These are phyloP conservation scores for Drosophila yakuba DNA, from an alignment of 1,140 invertebrate species.

Conservation along the genomic window DNA sequence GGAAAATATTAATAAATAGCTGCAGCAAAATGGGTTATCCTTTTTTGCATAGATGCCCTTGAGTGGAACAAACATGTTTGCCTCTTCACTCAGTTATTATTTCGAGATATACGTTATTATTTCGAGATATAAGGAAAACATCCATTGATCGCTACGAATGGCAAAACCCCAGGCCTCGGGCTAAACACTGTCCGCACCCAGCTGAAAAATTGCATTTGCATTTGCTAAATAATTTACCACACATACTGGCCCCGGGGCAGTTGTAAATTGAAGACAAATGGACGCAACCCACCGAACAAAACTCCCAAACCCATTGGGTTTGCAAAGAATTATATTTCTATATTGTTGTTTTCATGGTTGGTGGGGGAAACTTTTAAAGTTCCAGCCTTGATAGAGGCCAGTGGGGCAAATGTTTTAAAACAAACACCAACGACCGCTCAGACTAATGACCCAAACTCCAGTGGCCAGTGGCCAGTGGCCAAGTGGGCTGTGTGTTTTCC, in stretches of 20 bases:
- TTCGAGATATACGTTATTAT: conserved; percentile 14
- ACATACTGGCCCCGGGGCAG: conserved; percentile 54
- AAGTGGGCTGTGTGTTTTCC: conserved; percentile 4
- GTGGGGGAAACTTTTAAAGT: conserved; percentile 7
- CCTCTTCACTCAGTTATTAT: conserved; percentile 9
- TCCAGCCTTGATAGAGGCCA: background rate
- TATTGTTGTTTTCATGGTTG: conserved; percentile 56
- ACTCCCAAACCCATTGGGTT: background rate
- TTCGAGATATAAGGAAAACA: background rate
- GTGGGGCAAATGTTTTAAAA: conserved; percentile 47
- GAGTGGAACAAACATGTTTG: conserved; percentile 2
- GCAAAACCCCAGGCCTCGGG: no score
- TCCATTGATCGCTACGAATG: conserved; percentile 1
- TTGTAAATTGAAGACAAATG: conserved; percentile 68
- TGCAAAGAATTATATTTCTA: conserved; percentile 55
- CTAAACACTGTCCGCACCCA: background rate
- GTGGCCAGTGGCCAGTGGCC: no score
- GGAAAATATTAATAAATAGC: conserved; percentile 37
- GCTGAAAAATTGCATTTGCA: conserved; percentile 62
- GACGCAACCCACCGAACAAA: conserved; percentile 16
- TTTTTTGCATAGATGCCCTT: background rate
- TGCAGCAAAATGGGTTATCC: background rate
- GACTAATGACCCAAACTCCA: conserved; percentile 22
- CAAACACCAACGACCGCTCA: conserved; percentile 21
- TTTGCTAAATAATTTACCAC: conserved; percentile 67